Evolutionary conservation across 2,888 invertebrate genomes (phyloP).

Genomic region (Synanthedon myopaeformis): DNA sequence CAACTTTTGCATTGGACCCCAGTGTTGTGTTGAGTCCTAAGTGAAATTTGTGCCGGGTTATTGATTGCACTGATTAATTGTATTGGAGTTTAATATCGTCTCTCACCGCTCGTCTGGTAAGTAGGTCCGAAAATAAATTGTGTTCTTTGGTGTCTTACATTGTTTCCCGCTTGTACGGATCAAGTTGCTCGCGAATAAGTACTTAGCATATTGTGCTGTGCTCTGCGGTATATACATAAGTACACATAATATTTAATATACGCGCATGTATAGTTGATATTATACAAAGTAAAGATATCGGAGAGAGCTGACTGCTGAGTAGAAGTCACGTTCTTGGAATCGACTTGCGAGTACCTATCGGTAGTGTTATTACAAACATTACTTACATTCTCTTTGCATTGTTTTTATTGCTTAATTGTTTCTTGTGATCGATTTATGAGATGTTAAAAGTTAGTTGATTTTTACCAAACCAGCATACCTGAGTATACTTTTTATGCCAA

Average conservation of each 20-base stretch:
- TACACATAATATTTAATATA: background rate
- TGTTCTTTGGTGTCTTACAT: slow-evolving; percentile 22
- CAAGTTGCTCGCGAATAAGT: slow-evolving; percentile 3
- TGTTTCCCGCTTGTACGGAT: slow-evolving; percentile 20
- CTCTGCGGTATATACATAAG: background rate
- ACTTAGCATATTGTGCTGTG: background rate
- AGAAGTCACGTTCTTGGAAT: slow-evolving; percentile 13
- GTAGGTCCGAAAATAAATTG: slow-evolving; percentile 16
- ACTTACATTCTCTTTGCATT: background rate
- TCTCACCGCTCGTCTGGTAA: slow-evolving; percentile 48
- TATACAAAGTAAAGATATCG: slow-evolving; percentile 6
- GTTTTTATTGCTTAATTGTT: no score
- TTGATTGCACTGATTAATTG: slow-evolving; percentile 36
- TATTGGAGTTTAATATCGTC: slow-evolving; percentile 48
- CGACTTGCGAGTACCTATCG: slow-evolving; percentile 1
- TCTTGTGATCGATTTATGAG: no score
- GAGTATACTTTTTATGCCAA: no score
- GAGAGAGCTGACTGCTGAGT: slow-evolving; percentile 15
- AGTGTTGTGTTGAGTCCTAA: slow-evolving; percentile 27
- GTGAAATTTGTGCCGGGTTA: slow-evolving; percentile 38
- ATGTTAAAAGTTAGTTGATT: no score
- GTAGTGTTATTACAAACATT: slow-evolving; percentile 1
- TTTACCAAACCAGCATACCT: no score
- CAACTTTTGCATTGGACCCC: slow-evolving; percentile 26
- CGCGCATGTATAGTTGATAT: slow-evolving; percentile 1